Percentiles rank a stretch among this genome's conserved stretches.
Evolutionary conservation across 2,797 vertebrate genomes (phyloP).

Genomic region (Halcyon leucocephala): DNA sequence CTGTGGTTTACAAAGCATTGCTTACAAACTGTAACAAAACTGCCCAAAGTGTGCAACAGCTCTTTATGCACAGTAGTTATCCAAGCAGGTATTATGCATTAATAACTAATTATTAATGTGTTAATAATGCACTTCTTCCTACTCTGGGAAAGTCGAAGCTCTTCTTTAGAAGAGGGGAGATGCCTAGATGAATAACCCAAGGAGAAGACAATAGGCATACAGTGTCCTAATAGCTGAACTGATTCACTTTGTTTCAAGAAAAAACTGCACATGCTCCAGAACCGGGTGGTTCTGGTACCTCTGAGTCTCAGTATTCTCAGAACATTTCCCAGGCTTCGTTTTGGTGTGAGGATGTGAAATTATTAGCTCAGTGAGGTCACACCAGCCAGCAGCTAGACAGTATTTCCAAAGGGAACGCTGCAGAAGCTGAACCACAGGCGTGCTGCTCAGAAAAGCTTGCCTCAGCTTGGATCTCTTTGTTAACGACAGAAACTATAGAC

Average conservation of each 20-base stretch:
- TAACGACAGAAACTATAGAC: neutral
- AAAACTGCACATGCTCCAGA: neutral
- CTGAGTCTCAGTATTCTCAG: neutral
- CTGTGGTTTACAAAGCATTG: neutral
- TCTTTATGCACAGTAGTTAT: neutral
- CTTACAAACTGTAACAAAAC: neutral
- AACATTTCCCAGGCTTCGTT: neutral
- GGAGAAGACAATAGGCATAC: neutral
- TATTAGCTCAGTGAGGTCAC: neutral
- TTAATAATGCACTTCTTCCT: neutral
- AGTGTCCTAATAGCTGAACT: neutral
- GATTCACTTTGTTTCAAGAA: neutral
- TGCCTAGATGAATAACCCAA: neutral
- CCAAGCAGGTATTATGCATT: neutral
- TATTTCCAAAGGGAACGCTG: neutral
- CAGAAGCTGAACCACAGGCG: neutral
- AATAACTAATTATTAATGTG: neutral
- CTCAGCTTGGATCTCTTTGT: neutral
- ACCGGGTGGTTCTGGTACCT: neutral
- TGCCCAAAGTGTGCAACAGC: neutral
- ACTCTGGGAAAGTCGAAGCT: neutral
- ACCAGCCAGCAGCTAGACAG: neutral
- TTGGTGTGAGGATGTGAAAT: neutral
- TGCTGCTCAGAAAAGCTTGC: neutral
- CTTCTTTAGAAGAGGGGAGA: neutral